Evolutionary conservation across 2,888 invertebrate species (phyloP).

Genomic region (Molorchus minor): DNA sequence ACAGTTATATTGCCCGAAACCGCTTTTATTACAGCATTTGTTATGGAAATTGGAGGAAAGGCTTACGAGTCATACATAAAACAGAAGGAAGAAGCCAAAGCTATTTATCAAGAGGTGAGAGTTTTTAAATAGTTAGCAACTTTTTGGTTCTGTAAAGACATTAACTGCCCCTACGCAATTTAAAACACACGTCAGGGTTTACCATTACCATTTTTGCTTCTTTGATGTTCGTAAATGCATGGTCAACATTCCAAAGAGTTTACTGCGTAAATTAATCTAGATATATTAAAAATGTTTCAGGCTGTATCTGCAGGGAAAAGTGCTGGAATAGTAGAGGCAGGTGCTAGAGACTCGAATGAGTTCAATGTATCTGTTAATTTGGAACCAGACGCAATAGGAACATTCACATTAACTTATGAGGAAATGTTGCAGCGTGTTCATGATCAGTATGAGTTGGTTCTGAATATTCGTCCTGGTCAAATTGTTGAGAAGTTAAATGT

Average conservation of each 20-base stretch:
- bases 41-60: conserved; percentile 73
- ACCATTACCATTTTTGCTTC: no score
- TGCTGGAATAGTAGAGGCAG: conserved; percentile 71
- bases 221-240: no score
- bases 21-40: conserved; percentile 75
- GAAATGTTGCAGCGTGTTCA: conserved; percentile 72
- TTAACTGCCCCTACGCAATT: no score
- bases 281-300: conserved; percentile 48
- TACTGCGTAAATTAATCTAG: no score
- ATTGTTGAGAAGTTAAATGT: conserved; percentile 71
- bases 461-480: conserved; percentile 75
- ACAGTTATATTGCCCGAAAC: conserved; percentile 73
- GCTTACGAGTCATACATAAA: conserved; percentile 72
- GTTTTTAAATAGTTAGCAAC: no score
- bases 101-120: conserved; percentile 58
- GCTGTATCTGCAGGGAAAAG: conserved; percentile 68
- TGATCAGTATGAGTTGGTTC: conserved; percentile 73
- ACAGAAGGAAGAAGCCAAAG: conserved; percentile 71
- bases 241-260: no score
- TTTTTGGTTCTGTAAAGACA: no score
- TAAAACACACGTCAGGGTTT: no score
- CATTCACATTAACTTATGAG: conserved; percentile 78
- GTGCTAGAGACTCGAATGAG: conserved; percentile 74
- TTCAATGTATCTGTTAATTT: conserved; percentile 75
- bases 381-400: conserved; percentile 69